These are phyloP conservation scores for Platyura marginata DNA, from an alignment of 1,140 invertebrate genomes.

Conservation along the genomic window DNA sequence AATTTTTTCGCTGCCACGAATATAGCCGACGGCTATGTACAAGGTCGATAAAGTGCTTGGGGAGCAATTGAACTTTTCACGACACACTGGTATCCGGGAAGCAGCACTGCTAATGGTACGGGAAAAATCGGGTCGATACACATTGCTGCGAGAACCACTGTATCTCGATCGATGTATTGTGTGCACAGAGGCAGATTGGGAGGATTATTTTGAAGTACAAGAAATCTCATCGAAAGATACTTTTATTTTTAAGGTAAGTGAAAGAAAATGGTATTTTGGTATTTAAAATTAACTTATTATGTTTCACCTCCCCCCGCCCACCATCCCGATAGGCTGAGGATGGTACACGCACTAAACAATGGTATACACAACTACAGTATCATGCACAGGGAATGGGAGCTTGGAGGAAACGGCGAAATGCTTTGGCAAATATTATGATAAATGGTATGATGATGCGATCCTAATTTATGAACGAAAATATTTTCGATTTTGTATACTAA, in stretches of 20 bases:
- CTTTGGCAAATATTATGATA: slow-evolving; percentile 90
- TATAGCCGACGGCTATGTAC: slow-evolving; percentile 32
- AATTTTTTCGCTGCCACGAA: not conserved
- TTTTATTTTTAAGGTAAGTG: slow-evolving; percentile 75
- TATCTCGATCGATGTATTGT: slow-evolving; percentile 80
- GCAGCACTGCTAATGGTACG: slow-evolving; percentile 73
- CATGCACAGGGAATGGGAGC: slow-evolving; percentile 77
- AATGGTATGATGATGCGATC: slow-evolving; percentile 53
- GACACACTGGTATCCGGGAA: slow-evolving; percentile 55
- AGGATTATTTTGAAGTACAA: slow-evolving; percentile 90
- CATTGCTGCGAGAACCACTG: slow-evolving; percentile 71
- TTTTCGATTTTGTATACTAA: too few species aligned
- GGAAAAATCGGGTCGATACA: slow-evolving; percentile 77
- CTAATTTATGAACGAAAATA: too few species aligned
- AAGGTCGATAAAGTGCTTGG: slow-evolving; percentile 25
- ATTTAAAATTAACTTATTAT: slow-evolving; percentile 8
- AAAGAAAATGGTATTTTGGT: slow-evolving; percentile 6
- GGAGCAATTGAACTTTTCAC: slow-evolving; percentile 30
- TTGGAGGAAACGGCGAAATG: slow-evolving; percentile 79
- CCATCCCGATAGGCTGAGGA: slow-evolving; percentile 56
- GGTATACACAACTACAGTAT: slow-evolving; percentile 76
- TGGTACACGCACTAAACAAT: slow-evolving; percentile 59
- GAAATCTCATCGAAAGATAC: slow-evolving; percentile 84
- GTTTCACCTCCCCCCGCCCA: not conserved
- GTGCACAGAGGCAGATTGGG: slow-evolving; percentile 67